Percentiles rank a stretch among this genome's conserved stretches.
Conservation (phyloP, 64 coral and sea anemone species). For the Stichodactyla helianthus region DNA sequence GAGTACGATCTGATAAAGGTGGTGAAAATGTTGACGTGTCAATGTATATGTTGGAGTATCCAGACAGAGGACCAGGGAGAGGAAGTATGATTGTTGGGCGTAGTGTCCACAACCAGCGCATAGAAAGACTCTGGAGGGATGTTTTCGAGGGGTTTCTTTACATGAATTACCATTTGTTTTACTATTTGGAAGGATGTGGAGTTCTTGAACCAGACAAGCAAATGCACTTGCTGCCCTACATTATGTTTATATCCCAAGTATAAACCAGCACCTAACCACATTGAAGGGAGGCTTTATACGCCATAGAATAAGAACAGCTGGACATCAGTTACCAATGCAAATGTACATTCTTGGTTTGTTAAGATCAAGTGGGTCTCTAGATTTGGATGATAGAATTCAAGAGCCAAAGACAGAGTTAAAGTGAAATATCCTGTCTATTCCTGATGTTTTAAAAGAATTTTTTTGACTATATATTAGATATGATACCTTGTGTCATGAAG, state of each 20-base stretch:
- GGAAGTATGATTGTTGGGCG: slow-evolving; percentile 48
- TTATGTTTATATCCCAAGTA: slow-evolving; percentile 37
- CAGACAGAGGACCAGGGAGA: slow-evolving; percentile 31
- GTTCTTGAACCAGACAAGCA: slow-evolving; percentile 39
- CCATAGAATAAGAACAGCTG: slow-evolving; percentile 60
- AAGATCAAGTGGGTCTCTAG: not conserved
- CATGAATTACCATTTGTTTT: slow-evolving; percentile 46
- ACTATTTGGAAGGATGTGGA: slow-evolving; percentile 30
- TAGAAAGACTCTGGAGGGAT: slow-evolving; percentile 45
- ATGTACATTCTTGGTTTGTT: slow-evolving; percentile 49
- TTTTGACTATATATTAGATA: too few species aligned
- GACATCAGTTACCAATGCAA: slow-evolving; percentile 51
- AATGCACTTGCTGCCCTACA: slow-evolving; percentile 40
- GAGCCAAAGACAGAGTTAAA: slow-evolving; percentile 30
- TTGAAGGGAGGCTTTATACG: slow-evolving; percentile 53
- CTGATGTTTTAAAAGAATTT: too few species aligned
- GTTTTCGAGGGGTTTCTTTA: slow-evolving; percentile 22
- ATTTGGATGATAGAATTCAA: not conserved
- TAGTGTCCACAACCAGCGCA: slow-evolving; percentile 49
- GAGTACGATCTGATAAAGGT: slow-evolving; percentile 43
- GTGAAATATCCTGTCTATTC: not conserved
- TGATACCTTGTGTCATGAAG: too few species aligned
- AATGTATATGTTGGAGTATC: slow-evolving; percentile 40
- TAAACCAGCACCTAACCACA: slow-evolving; percentile 35
- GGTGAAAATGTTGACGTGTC: slow-evolving; percentile 52